These are phyloP conservation scores for Catajapyx aquilonaris DNA, from an alignment of 1,140 invertebrate species.

Conservation along the genomic window DNA sequence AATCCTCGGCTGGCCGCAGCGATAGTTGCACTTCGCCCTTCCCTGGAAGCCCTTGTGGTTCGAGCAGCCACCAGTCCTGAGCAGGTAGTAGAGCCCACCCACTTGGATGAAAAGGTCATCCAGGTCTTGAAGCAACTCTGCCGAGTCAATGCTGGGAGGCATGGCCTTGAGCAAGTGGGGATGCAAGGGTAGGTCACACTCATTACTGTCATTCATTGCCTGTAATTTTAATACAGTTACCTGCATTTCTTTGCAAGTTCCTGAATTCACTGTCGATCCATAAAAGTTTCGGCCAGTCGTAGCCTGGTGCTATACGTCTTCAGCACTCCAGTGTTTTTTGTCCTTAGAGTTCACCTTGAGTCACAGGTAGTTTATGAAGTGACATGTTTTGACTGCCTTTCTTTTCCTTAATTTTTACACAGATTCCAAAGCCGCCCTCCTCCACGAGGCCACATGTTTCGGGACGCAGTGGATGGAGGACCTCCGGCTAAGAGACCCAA, in stretches of 20 bases:
- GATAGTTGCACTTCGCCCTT: conserved; percentile 65
- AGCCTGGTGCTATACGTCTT: neutral
- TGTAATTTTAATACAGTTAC: too few species aligned
- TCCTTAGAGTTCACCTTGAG: neutral
- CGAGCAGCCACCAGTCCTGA: conserved; percentile 56
- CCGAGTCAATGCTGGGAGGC: conserved; percentile 45
- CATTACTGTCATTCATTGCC: neutral
- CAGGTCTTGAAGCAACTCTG: conserved; percentile 41
- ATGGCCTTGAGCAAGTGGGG: conserved; percentile 31
- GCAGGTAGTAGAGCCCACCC: conserved; percentile 29
- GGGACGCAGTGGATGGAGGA: neutral
- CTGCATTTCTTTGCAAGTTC: too few species aligned
- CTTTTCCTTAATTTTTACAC: too few species aligned
- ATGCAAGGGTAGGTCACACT: conserved; percentile 14
- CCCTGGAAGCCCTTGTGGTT: conserved; percentile 65
- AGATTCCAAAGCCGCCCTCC: neutral
- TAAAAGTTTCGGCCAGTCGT: neutral
- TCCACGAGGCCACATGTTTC: neutral
- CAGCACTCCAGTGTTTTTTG: neutral
- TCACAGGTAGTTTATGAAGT: neutral
- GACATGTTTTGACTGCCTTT: neutral
- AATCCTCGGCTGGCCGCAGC: conserved; percentile 47
- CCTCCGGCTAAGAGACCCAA: neutral
- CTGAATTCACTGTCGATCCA: too few species aligned
- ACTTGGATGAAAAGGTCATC: conserved; percentile 30